Evolutionary conservation across 1,140 invertebrate species (phyloP).

Genomic region (Apis florea): DNA sequence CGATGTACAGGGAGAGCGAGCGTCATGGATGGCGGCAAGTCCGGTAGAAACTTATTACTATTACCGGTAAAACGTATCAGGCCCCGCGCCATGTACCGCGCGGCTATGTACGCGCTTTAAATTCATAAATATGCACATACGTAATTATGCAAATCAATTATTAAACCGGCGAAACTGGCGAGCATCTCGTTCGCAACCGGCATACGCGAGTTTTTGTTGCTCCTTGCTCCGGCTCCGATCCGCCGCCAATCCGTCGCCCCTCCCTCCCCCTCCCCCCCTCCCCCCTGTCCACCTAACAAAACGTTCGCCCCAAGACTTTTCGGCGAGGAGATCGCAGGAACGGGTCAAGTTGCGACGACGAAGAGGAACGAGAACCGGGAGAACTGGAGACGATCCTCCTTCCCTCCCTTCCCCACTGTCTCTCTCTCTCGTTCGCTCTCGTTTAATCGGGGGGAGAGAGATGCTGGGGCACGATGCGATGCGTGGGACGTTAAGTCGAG

Average conservation of each 20-base stretch:
- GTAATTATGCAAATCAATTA: conserved; percentile 67
- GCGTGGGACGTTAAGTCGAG: conserved; percentile 74
- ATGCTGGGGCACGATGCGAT: conserved; percentile 44
- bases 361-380: conserved; percentile 12
- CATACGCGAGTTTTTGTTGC: conserved; percentile 43
- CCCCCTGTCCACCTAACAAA: not conserved
- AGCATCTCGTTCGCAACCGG: conserved; percentile 53
- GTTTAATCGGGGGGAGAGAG: too few species aligned
- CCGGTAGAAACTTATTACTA: conserved; percentile 64
- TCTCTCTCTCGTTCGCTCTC: not conserved
- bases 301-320: conserved; percentile 26
- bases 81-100: conserved; percentile 39
- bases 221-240: not conserved
- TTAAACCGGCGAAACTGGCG: conserved; percentile 58
- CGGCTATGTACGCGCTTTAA: conserved; percentile 62
- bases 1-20: conserved; percentile 49
- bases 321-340: not conserved
- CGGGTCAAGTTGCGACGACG: conserved; percentile 11
- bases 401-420: not conserved
- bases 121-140: conserved; percentile 67
- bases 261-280: not conserved
- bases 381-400: conserved; percentile 11
- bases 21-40: conserved; percentile 59
- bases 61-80: conserved; percentile 62
- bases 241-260: not conserved